Conservation (phyloP, 2,797 vertebrate genomes). For the Sus cebifrons region DNA sequence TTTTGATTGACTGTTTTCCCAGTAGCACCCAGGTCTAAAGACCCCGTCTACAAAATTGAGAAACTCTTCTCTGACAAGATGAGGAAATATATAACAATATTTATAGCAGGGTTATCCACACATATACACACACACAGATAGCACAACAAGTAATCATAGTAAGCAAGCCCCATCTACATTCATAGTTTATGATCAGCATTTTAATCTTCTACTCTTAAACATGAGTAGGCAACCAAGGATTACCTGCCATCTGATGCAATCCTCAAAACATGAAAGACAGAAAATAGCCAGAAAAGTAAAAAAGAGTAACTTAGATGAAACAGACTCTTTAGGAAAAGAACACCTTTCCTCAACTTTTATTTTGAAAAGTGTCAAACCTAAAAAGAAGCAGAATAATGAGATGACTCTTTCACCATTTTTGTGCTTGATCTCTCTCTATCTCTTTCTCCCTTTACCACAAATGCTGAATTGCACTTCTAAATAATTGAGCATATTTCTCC, state of each 20-base stretch:
- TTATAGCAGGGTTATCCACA: neutral
- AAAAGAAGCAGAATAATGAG: neutral
- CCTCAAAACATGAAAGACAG: neutral
- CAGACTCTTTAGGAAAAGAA: neutral
- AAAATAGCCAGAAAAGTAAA: neutral
- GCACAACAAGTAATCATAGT: neutral
- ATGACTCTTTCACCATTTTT: neutral
- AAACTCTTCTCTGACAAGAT: neutral
- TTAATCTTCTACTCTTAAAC: neutral
- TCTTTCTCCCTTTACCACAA: neutral
- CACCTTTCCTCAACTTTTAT: neutral
- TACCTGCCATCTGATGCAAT: neutral
- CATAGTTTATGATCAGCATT: neutral
- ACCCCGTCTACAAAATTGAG: neutral
- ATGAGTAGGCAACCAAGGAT: neutral
- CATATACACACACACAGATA: neutral
- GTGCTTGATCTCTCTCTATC: neutral
- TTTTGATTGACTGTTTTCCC: neutral
- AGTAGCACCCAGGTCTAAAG: neutral
- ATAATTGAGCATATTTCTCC: neutral
- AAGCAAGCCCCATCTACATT: neutral
- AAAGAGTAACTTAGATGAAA: conserved; percentile 25
- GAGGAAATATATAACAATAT: neutral
- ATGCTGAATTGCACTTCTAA: neutral
- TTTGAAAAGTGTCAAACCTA: neutral